Base-by-base conservation (phyloP, 1,140 invertebrate species). In the Lepidurus packardi region DNA sequence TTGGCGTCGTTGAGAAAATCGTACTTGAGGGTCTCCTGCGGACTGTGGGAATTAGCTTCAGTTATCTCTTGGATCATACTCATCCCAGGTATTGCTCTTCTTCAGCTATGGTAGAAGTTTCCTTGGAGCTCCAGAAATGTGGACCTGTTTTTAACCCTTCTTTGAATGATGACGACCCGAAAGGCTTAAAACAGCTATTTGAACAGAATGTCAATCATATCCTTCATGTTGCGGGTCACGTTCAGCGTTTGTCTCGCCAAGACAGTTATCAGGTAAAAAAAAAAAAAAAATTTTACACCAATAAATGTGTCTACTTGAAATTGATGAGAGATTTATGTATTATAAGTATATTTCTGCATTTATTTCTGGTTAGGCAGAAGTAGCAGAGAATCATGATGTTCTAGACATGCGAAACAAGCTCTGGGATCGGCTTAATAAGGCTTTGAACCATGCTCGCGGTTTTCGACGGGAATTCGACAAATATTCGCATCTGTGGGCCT, bases 1-100 rank as follows among this genome's bases (percentile, higher is more conserved):
- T 97, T 0, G 88, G 89, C 42, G 96, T 93, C 85, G 88, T 98
- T 4, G 96, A 98, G 85, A 89, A 90, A 75, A 91, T 97, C 81
- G 89, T 97, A 6, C 88, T 91, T 21, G 92, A 94, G 81, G 92
- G 92, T 65, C 88, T 97, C 53, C 89, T 94, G 43, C 89, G 89
- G 84, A 90, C 90, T 81, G 90, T 92, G 78, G 93, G 92, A 25
- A 89, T 85, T 80, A 95, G 94, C 84, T 86, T 98, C 80, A 91
- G 91, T 76, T 98, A 97, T 84, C 86, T 98, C 74, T 89, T 93
- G 5, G 94, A 97, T 82, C 93, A 97, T 82, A 97, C 97, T 88
- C 94, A 97, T 84, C 86, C 90, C 0, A 88, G 53, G 21, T 65
- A 90, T 34, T 90, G 91, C 80, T 89, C 90, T 73, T 89, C 92